Evolutionary conservation across 1,140 invertebrate species (phyloP).

Genomic region (Drosophila sp.): DNA sequence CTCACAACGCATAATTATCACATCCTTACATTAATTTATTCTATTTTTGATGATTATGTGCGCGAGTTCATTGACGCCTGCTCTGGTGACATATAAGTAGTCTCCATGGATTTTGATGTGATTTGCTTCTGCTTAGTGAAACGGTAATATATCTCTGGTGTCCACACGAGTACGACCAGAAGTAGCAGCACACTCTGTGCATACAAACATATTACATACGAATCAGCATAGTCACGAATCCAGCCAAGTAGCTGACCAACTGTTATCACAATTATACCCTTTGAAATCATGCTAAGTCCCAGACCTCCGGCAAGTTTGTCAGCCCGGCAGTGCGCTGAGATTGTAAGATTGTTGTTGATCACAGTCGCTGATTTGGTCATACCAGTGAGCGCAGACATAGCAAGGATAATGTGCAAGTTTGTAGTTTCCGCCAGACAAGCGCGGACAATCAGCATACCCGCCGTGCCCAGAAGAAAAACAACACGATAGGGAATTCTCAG

Average conservation of each 20-base stretch:
- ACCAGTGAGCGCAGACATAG: constrained; percentile 70
- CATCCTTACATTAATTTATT: constrained; percentile 35
- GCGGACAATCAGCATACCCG: constrained; percentile 70
- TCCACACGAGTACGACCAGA: constrained; percentile 87
- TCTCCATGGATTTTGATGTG: constrained; percentile 57
- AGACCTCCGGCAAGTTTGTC: constrained; percentile 88
- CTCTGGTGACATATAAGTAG: constrained; percentile 52
- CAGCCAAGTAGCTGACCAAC: constrained; percentile 89
- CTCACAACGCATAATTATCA: constrained; percentile 36
- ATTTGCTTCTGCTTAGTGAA: constrained; percentile 53
- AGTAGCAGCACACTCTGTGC: constrained; percentile 87
- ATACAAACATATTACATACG: constrained; percentile 87
- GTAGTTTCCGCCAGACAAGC: constrained; percentile 61
- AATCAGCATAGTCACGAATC: constrained; percentile 87
- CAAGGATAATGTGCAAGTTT: constrained; percentile 55
- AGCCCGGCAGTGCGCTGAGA: constrained; percentile 87
- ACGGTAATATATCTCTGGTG: constrained; percentile 85
- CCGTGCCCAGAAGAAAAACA: constrained; percentile 86
- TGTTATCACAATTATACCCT: constrained; percentile 88
- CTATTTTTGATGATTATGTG: constrained; percentile 16
- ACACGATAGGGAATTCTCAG: constrained; percentile 86
- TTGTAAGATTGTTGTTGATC: constrained; percentile 89
- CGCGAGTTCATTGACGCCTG: constrained; percentile 49
- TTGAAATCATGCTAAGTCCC: constrained; percentile 90
- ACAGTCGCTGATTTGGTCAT: constrained; percentile 86